Evolutionary conservation across 2,113 vertebrate species (phyloP).

Genomic region (Pomatorhinus ruficollis): DNA sequence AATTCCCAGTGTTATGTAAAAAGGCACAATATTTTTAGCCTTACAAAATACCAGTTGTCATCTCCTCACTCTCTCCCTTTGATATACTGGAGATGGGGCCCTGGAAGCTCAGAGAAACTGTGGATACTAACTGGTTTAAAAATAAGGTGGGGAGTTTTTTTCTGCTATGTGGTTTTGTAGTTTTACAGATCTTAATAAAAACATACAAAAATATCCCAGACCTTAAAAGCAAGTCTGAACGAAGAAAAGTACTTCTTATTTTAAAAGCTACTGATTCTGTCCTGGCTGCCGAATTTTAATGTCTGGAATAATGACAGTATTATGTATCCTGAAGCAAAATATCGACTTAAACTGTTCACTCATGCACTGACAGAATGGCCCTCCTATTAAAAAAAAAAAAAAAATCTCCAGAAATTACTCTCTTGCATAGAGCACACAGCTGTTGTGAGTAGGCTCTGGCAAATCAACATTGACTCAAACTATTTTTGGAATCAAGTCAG

Average conservation of each 20-base stretch:
- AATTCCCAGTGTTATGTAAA: conserved; percentile 58
- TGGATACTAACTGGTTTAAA: not conserved
- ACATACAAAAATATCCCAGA: not conserved
- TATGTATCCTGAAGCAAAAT: conserved; percentile 33
- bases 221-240: not conserved
- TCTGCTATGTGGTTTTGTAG: not conserved
- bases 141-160: not conserved
- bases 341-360: not conserved
- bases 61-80: conserved; percentile 34
- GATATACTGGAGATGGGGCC: not conserved
- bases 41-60: conserved; percentile 55
- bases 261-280: not conserved
- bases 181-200: not conserved
- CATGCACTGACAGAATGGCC: not conserved
- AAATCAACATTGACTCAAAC: conserved; percentile 48
- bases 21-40: conserved; percentile 56
- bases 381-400: not conserved
- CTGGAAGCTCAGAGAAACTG: not conserved
- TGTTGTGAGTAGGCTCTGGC: conserved; percentile 50
- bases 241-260: not conserved
- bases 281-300: not conserved
- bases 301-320: not conserved
- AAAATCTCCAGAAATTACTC: not conserved
- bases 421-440: conserved; percentile 4
- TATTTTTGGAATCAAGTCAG: conserved; percentile 53